These are phyloP conservation scores for Heloderma charlesbogerti DNA, from an alignment of 2,113 vertebrate species.

Conservation along the genomic window DNA sequence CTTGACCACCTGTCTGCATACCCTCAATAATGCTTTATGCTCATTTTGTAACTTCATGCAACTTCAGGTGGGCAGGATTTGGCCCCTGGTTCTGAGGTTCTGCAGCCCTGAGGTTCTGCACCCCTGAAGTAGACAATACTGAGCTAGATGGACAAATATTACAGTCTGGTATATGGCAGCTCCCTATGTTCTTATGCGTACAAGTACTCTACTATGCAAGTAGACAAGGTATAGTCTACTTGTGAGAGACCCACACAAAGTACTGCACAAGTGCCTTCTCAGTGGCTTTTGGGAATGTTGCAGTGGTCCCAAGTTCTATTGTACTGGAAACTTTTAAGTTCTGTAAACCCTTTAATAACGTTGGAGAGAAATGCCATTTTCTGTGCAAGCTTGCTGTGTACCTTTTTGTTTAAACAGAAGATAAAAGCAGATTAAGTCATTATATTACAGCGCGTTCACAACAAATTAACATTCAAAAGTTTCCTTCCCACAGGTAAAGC, in stretches of 20 bases:
- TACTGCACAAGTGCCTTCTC: not conserved
- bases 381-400: fast-evolving
- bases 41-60: not conserved
- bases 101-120: no score
- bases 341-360: fast-evolving
- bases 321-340: not conserved
- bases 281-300: not conserved
- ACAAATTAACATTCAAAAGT: slow-evolving; percentile 15
- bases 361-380: fast-evolving
- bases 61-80: not conserved
- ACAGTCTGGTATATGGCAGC: not conserved
- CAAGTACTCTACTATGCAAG: not conserved
- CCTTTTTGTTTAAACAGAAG: not conserved
- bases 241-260: not conserved
- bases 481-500: slow-evolving; percentile 1
- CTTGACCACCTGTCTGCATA: not conserved
- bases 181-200: not conserved
- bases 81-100: no score
- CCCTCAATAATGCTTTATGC: not conserved
- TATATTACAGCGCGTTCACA: not conserved
- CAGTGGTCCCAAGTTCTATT: not conserved
- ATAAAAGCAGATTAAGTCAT: slow-evolving; percentile 12
- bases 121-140: not conserved
- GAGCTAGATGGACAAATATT: not conserved
- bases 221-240: not conserved